Conservation (phyloP, 2,797 vertebrate genomes). For the Gymnodraco acuticeps region DNA sequence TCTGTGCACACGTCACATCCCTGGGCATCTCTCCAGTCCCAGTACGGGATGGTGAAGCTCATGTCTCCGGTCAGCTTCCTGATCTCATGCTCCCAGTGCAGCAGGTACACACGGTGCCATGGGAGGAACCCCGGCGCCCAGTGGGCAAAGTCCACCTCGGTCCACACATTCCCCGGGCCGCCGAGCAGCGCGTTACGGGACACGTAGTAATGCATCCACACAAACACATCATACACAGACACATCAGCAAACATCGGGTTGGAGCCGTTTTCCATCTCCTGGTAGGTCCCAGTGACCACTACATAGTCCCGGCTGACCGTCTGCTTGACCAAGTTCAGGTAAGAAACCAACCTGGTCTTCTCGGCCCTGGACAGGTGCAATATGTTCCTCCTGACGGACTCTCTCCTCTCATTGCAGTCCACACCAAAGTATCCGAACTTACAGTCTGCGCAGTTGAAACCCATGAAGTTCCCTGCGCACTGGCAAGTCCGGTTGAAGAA, state of each 20-base stretch:
- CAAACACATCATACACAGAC: conserved; percentile 92
- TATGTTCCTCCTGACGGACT: conserved; percentile 88
- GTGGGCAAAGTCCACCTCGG: conserved; percentile 92
- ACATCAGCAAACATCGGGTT: conserved; percentile 89
- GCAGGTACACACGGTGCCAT: conserved; percentile 93
- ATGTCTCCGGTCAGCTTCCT: conserved; percentile 88
- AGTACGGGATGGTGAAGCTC: conserved; percentile 93
- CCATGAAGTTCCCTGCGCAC: conserved; percentile 92
- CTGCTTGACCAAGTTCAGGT: conserved; percentile 92
- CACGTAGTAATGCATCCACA: conserved; percentile 97
- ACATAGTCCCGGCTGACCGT: conserved; percentile 89
- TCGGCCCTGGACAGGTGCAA: conserved; percentile 88
- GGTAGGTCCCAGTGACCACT: conserved; percentile 88
- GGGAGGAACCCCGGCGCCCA: conserved; percentile 94
- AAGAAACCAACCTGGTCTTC: conserved; percentile 88
- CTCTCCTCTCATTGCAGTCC: conserved; percentile 85
- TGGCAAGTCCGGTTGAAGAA: conserved; percentile 94
- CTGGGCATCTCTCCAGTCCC: conserved; percentile 94
- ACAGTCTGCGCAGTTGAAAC: conserved; percentile 90
- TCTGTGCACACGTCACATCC: conserved; percentile 92
- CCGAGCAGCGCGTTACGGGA: conserved; percentile 89
- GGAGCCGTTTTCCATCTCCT: conserved; percentile 91
- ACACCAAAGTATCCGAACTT: conserved; percentile 89
- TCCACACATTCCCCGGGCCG: conserved; percentile 86
- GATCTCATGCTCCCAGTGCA: conserved; percentile 93